Evolutionary conservation across 2,113 vertebrate genomes (phyloP).

Genomic region (Felis chaus): DNA sequence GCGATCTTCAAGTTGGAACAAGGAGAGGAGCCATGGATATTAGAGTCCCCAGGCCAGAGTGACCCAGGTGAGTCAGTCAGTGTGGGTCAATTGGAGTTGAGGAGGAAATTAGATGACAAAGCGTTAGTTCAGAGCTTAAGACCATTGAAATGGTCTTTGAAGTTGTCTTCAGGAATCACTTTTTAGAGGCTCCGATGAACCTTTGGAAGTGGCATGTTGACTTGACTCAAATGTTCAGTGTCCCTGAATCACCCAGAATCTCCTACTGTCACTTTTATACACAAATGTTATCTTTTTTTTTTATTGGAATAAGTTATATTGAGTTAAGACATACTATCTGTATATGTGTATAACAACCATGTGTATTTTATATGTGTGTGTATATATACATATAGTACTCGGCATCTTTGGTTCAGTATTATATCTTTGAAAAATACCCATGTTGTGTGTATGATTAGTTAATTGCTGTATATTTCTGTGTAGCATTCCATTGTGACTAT

Average conservation of each 20-base stretch:
- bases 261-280: not conserved
- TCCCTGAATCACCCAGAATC: not conserved
- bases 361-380: not conserved
- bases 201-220: not conserved
- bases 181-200: not conserved
- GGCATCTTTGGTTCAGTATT: not conserved
- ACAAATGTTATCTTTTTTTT: no score
- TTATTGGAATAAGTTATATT: not conserved
- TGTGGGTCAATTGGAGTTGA: not conserved
- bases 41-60: not conserved
- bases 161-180: not conserved
- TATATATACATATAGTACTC: not conserved
- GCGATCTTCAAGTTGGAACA: slow-evolving; percentile 27
- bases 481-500: not conserved
- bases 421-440: not conserved
- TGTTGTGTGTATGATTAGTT: not conserved
- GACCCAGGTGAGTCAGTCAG: not conserved
- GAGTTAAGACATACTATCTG: not conserved
- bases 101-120: not conserved
- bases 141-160: not conserved
- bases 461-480: not conserved
- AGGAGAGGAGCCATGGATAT: slow-evolving; percentile 22
- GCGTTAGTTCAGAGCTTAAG: not conserved
- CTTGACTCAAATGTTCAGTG: not conserved
- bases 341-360: not conserved